phyloP scores from a whole-genome alignment of 2,888 invertebrate genomes.

The Melipona bicolor region DNA sequence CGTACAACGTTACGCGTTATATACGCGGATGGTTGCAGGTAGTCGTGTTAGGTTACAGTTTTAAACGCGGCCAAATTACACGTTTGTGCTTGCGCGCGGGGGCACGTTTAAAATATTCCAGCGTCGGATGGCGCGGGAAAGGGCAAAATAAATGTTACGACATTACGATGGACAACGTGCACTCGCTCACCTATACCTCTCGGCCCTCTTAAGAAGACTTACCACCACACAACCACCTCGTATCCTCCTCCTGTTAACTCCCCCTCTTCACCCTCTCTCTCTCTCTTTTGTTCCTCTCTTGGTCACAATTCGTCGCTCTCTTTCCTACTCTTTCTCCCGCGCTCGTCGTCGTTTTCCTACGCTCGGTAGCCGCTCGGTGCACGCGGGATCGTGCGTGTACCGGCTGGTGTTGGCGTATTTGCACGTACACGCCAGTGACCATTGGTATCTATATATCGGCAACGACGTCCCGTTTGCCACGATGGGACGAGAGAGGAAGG shows the following conservation, averaged over 20 bases:
- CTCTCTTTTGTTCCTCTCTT: neutral
- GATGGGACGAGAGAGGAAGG: conserved; percentile 49
- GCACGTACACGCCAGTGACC: conserved; percentile 19
- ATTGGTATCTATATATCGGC: conserved; percentile 49
- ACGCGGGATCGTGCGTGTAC: conserved; percentile 61
- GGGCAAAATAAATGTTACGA: conserved; percentile 82
- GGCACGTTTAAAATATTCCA: conserved; percentile 82
- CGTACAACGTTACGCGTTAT: conserved; percentile 64
- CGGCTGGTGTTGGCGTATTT: conserved; percentile 48
- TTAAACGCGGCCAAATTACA: conserved; percentile 83
- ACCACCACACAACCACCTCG: conserved; percentile 29
- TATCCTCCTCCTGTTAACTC: conserved; percentile 6
- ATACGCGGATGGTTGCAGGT: conserved; percentile 69
- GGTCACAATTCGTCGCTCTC: neutral
- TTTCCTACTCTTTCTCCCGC: neutral
- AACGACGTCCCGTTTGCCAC: conserved; percentile 47
- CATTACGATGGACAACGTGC: conserved; percentile 79
- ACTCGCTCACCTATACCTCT: conserved; percentile 71
- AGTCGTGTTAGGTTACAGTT: conserved; percentile 83
- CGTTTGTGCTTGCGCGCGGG: conserved; percentile 76
- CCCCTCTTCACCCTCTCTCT: neutral
- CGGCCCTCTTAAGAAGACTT: conserved; percentile 53
- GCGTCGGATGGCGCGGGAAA: conserved; percentile 80
- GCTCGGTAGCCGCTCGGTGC: conserved; percentile 56
- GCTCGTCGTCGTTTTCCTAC: conserved; percentile 36